phyloP scores from a whole-genome alignment of 1,140 invertebrate genomes.

The Trypoxylus dichotomus region DNA sequence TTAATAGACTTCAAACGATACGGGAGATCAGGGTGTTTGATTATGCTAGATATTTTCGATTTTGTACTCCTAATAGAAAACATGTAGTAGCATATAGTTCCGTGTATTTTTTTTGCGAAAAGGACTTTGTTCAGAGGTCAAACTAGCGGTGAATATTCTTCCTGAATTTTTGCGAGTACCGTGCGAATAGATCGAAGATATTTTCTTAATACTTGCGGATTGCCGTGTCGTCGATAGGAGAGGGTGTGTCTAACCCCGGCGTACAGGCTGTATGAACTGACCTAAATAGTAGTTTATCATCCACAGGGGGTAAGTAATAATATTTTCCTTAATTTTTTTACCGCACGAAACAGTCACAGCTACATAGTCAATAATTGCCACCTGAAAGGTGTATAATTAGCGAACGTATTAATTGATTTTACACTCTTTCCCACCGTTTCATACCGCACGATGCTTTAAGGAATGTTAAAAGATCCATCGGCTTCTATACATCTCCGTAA shows the following conservation, averaged over 20 bases:
- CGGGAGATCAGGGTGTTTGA: neutral
- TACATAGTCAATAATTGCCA: too few species aligned
- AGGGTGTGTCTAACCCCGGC: slow-evolving; percentile 18
- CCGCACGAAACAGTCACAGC: too few species aligned
- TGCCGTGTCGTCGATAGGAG: neutral
- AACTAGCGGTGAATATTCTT: neutral
- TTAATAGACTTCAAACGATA: neutral
- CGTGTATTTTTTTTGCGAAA: neutral
- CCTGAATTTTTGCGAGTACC: neutral
- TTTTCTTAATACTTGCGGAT: neutral
- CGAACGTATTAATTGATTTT: too few species aligned
- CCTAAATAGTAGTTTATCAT: slow-evolving; percentile 16
- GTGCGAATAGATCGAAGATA: neutral
- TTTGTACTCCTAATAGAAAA: neutral
- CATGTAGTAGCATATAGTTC: neutral
- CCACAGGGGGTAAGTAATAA: neutral
- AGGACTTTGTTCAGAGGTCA: neutral
- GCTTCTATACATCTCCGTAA: neutral
- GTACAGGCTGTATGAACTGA: neutral
- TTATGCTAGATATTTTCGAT: neutral
- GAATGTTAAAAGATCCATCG: neutral
- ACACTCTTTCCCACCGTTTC: neutral
- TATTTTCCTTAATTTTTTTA: neutral
- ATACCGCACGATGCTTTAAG: neutral
- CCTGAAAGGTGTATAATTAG: too few species aligned